Evolutionary conservation across 1,140 invertebrate species (phyloP), one percentile per base, ranked within the genome.

Genomic region (Maniola jurtina): DNA sequence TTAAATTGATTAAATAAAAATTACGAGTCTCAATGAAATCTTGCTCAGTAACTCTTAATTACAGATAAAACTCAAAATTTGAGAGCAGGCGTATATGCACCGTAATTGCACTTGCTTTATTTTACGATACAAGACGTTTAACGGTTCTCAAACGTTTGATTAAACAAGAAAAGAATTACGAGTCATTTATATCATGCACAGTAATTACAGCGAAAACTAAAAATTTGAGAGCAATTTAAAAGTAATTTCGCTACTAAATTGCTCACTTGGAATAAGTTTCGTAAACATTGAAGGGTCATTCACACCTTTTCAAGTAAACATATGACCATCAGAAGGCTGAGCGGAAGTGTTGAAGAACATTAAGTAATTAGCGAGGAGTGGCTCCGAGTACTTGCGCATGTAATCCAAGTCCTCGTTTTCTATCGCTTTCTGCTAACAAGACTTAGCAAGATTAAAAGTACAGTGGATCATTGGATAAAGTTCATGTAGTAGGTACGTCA

Each of bases 331-430:
- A 65, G 33, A 42, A 58, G 25, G 34, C 45, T 13, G 10, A 58
- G 25, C 40, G 63, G 35, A 65, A 65, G 35, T 50, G 34, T 50
- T 70, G 8, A 65, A 63, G 45, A 66, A 60, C 64, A 52, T 69
- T 62, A 70, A 63, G 47, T 70, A 70, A 70, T 70, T 66, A 70
- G 61, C 40, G 33, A 58, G 68, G 68, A 70, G 54, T 70, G 68
- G 59, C 48, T 57, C 47, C 52, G 10, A 38, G 38, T 38, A 38
- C 38, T 70, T 54, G 42, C 59, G 68, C 50, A 58, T 59, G 56
- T 68, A 64, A 68, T 56, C 10, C 35, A 47, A 50, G 16, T 15
- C 52, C 38, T 57, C 40, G 35, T 40, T 47, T 66, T 61, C 52
- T 52, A 45, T 47, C 33, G 42, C 40, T 54, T 54, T 62, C 15